These are phyloP conservation scores for Tachysurus fulvidraco DNA, from an alignment of 2,113 vertebrate species.

Conservation along the genomic window DNA sequence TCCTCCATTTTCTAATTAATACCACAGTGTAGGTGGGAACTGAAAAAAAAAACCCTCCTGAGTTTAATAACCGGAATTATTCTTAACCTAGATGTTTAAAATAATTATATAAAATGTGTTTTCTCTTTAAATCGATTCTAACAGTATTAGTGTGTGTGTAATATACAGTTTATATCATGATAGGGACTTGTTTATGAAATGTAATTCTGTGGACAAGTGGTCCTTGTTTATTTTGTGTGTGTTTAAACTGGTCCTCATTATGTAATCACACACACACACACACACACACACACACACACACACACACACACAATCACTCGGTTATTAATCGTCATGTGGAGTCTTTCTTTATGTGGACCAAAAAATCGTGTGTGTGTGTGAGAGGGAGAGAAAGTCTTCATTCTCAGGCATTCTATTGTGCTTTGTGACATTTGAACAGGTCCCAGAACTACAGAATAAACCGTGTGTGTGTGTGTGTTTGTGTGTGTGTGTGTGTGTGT, in stretches of 20 bases:
- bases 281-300: neutral
- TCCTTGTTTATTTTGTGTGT: conserved; percentile 31
- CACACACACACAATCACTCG: neutral
- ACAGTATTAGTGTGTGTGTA: no score
- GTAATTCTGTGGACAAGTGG: conserved; percentile 38
- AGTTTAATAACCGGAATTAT: neutral
- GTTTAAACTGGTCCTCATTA: neutral
- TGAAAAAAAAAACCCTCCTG: neutral
- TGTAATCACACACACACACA: neutral
- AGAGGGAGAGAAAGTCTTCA: no score
- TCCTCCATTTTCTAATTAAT: neutral
- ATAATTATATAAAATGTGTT: neutral
- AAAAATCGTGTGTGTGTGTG: neutral
- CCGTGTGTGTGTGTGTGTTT: neutral
- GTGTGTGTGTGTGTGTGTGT: neutral
- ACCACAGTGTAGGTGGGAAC: neutral
- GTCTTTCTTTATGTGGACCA: neutral
- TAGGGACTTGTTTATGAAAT: no score
- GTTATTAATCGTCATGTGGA: neutral
- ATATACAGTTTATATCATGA: no score
- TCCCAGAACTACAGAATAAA: no score
- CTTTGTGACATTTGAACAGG: no score
- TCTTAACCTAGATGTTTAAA: neutral
- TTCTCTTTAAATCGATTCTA: no score
- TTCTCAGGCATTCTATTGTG: no score